Conservation (phyloP, 2,888 invertebrate genomes). For the Helleia helle region DNA sequence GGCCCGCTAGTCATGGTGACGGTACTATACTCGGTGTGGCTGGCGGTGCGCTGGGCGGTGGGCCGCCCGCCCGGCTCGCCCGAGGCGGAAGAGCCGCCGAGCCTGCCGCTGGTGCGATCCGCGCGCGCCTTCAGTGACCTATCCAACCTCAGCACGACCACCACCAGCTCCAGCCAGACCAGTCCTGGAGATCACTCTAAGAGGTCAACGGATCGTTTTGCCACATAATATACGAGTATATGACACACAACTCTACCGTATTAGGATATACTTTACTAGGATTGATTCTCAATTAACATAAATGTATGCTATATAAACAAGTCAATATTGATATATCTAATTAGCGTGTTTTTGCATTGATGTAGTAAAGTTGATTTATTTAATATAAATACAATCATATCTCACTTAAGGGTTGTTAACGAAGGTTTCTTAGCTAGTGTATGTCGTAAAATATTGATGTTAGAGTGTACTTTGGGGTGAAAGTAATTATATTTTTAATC, state of each 20-base stretch:
- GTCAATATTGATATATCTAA: too few species aligned
- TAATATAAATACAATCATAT: too few species aligned
- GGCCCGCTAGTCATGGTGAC: slow-evolving; percentile 72
- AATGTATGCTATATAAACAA: too few species aligned
- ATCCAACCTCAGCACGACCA: slow-evolving; percentile 63
- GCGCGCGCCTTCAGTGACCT: slow-evolving; percentile 67
- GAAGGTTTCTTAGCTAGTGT: too few species aligned
- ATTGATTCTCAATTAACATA: too few species aligned
- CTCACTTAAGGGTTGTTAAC: too few species aligned
- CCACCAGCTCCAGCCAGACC: slow-evolving; percentile 65
- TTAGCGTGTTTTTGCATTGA: too few species aligned
- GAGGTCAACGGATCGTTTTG: slow-evolving; percentile 45
- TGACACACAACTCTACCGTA: slow-evolving; percentile 11
- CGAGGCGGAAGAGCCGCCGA: slow-evolving; percentile 53
- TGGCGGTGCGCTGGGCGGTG: slow-evolving; percentile 68
- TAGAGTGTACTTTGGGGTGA: too few species aligned
- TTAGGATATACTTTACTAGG: too few species aligned
- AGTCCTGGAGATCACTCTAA: slow-evolving; percentile 57
- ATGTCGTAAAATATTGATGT: too few species aligned
- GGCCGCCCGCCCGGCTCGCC: slow-evolving; percentile 41
- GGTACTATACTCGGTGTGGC: slow-evolving; percentile 77
- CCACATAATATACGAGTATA: not conserved
- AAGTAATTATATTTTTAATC: too few species aligned
- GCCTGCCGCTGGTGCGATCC: slow-evolving; percentile 60
- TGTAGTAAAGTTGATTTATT: too few species aligned